Conservation (phyloP, 2,888 invertebrate species). For the Campoplex nolae region DNA sequence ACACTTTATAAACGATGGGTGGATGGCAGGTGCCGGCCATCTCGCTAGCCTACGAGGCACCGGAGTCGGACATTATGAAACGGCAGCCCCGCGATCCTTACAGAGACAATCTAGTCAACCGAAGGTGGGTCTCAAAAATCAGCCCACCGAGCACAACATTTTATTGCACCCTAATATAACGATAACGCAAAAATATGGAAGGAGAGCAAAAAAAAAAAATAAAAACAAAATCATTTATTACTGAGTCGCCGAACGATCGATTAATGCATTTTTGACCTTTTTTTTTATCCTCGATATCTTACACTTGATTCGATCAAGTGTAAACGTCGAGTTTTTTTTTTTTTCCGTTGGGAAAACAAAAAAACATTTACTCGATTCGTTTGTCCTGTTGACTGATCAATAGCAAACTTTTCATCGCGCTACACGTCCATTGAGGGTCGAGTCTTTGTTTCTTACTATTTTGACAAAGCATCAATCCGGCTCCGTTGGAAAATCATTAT, state of each 20-base stretch:
- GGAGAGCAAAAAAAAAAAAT: slow-evolving; percentile 20
- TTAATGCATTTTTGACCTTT: slow-evolving; percentile 1
- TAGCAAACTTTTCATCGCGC: slow-evolving; percentile 7
- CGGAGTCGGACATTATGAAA: slow-evolving; percentile 99
- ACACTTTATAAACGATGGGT: slow-evolving; percentile 80
- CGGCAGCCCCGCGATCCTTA: slow-evolving; percentile 98
- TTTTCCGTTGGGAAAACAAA: background rate
- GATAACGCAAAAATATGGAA: slow-evolving; percentile 10
- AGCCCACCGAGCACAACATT: slow-evolving; percentile 79
- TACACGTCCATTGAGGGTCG: slow-evolving; percentile 19
- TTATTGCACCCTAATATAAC: slow-evolving; percentile 61
- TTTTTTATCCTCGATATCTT: background rate
- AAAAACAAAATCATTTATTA: background rate
- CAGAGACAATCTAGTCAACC: slow-evolving; percentile 99
- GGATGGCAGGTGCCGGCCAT: slow-evolving; percentile 96
- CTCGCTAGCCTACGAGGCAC: slow-evolving; percentile 99
- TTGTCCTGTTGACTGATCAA: slow-evolving; percentile 22
- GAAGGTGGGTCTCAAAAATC: slow-evolving; percentile 91
- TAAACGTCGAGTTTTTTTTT: no score
- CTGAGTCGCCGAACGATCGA: slow-evolving; percentile 44
- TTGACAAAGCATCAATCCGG: background rate
- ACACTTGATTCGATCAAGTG: background rate
- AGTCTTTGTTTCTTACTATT: background rate
- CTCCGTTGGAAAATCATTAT: background rate
- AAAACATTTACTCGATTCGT: slow-evolving; percentile 31